These are phyloP conservation scores for Heliconius sara DNA, from an alignment of 2,888 invertebrate genomes.

Conservation along the genomic window DNA sequence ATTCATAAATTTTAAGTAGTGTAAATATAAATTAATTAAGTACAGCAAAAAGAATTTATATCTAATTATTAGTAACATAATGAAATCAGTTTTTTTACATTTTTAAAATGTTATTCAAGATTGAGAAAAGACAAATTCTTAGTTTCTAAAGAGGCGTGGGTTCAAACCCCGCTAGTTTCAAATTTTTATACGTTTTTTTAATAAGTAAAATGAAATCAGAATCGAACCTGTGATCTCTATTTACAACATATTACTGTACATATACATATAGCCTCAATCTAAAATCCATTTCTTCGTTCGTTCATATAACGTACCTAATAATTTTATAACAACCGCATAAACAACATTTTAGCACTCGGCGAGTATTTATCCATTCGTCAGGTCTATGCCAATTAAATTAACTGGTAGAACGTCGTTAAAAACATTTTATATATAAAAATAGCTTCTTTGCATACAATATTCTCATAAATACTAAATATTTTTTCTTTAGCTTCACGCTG, in stretches of 20 bases:
- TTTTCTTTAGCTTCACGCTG: too few relatives aligned
- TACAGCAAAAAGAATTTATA: too few relatives aligned
- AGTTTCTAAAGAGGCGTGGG: too few relatives aligned
- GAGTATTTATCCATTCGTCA: conserved; percentile 46
- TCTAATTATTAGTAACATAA: too few relatives aligned
- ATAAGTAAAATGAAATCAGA: not conserved
- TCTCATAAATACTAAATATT: not conserved
- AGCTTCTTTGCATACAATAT: conserved; percentile 6
- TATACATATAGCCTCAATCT: not conserved
- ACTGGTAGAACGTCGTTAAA: conserved; percentile 33
- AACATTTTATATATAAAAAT: conserved; percentile 20
- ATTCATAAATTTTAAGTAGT: too few relatives aligned
- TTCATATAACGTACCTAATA: conserved; percentile 1
- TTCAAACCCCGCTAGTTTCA: too few relatives aligned
- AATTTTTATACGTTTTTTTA: too few relatives aligned
- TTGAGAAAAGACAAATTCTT: too few relatives aligned
- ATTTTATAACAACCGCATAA: conserved; percentile 18
- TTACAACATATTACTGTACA: not conserved
- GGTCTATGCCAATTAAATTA: conserved; percentile 41
- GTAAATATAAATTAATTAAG: too few relatives aligned
- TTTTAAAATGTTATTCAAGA: too few relatives aligned
- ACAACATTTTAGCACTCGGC: conserved; percentile 19
- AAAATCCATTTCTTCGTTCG: not conserved
- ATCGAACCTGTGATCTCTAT: not conserved
- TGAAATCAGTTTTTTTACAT: too few relatives aligned